phyloP scores from a whole-genome alignment of 2,888 invertebrate species.

The Yponomeuta evonymella region DNA sequence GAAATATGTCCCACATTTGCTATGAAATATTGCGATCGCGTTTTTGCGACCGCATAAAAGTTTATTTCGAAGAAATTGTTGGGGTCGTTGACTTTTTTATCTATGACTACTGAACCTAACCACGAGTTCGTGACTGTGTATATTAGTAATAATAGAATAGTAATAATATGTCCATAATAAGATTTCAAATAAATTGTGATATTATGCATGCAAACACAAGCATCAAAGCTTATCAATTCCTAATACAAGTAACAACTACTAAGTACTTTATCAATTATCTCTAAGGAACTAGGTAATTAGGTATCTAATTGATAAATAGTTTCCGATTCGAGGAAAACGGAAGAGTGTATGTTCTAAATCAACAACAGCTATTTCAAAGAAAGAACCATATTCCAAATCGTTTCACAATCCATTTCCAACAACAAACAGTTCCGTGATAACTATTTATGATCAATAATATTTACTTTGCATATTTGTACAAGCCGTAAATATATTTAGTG shows the following conservation, averaged over 20 bases:
- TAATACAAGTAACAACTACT: background rate
- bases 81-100: background rate
- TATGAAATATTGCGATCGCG: background rate
- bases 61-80: background rate
- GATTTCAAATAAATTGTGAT: background rate
- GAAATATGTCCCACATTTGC: background rate
- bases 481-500: conserved; percentile 4
- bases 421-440: background rate
- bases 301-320: background rate
- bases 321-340: background rate
- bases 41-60: background rate
- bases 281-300: background rate
- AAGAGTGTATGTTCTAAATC: background rate
- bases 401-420: background rate
- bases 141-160: no score
- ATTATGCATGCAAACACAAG: background rate
- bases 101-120: no score
- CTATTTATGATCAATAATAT: background rate
- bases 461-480: background rate
- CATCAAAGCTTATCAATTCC: background rate
- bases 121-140: no score
- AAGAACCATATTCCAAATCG: background rate
- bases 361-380: background rate
- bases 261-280: background rate
- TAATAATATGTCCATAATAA: no score